A percentile compares a stretch with the other conserved stretches of the same genome.
Evolutionary conservation across 2,113 vertebrate genomes (phyloP).

Genomic region (Pandion haliaetus): DNA sequence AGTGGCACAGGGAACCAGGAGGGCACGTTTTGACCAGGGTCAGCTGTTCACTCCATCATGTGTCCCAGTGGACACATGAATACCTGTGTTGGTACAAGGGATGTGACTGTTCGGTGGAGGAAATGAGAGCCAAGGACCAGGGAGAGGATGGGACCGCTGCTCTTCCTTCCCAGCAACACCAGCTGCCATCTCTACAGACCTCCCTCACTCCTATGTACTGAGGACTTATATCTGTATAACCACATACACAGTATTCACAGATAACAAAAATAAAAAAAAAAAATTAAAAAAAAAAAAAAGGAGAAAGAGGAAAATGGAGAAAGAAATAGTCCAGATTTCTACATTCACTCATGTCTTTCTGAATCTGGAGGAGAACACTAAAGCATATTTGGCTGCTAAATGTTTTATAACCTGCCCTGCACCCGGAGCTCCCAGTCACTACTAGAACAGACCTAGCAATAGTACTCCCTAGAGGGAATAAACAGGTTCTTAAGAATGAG

Average conservation of each 20-base stretch:
- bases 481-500: neutral
- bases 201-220: neutral
- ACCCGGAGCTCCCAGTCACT: neutral
- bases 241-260: neutral
- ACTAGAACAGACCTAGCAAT: neutral
- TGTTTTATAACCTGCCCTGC: neutral
- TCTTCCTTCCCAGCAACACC: neutral
- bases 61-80: neutral
- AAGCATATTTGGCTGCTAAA: neutral
- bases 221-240: neutral
- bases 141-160: neutral
- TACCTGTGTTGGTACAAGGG: neutral
- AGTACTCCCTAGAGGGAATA: neutral
- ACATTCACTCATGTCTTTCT: neutral
- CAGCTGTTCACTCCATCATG: neutral
- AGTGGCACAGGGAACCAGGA: rapidly evolving
- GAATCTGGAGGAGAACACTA: neutral
- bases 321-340: neutral
- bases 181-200: neutral
- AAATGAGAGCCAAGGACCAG: neutral
- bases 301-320: neutral
- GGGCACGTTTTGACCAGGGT: neutral
- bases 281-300: neutral
- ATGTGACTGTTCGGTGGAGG: neutral
- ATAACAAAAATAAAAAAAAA: neutral